A percentile compares a stretch with the other conserved stretches of the same genome.
These are phyloP conservation scores for Apomyelois bistriatella DNA, from an alignment of 2,888 invertebrate species.

Conservation along the genomic window DNA sequence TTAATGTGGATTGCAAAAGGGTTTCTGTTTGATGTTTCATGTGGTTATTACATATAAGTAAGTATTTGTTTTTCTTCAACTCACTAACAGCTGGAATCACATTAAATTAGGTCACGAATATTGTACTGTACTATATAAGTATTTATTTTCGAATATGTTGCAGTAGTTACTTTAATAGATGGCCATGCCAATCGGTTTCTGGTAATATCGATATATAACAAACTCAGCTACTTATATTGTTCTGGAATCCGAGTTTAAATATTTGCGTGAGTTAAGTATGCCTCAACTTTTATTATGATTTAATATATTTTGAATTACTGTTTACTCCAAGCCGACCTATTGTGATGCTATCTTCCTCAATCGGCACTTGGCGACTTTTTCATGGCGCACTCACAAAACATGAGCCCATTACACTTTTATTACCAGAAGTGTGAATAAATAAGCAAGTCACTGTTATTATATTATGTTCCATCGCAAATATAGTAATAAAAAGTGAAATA, in stretches of 20 bases:
- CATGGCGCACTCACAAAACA: neutral
- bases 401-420: constrained; percentile 4
- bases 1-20: neutral
- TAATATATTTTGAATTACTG: neutral
- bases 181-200: too few relatives aligned
- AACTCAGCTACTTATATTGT: too few relatives aligned
- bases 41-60: neutral
- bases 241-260: too few relatives aligned
- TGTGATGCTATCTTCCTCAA: neutral
- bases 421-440: constrained; percentile 5
- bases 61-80: too few relatives aligned
- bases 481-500: constrained; percentile 3
- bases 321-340: neutral
- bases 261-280: too few relatives aligned
- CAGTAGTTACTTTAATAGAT: too few relatives aligned
- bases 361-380: constrained; percentile 4
- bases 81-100: too few relatives aligned
- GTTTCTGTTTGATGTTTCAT: neutral
- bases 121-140: too few relatives aligned
- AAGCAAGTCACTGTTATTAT: neutral
- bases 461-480: neutral
- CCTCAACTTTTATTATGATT: too few relatives aligned
- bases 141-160: too few relatives aligned
- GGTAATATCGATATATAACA: too few relatives aligned
- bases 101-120: too few relatives aligned